Percentiles rank a stretch among this genome's conserved stretches.
These are phyloP conservation scores for Nothura maculosa DNA, from an alignment of 2,797 vertebrate genomes.

Conservation along the genomic window DNA sequence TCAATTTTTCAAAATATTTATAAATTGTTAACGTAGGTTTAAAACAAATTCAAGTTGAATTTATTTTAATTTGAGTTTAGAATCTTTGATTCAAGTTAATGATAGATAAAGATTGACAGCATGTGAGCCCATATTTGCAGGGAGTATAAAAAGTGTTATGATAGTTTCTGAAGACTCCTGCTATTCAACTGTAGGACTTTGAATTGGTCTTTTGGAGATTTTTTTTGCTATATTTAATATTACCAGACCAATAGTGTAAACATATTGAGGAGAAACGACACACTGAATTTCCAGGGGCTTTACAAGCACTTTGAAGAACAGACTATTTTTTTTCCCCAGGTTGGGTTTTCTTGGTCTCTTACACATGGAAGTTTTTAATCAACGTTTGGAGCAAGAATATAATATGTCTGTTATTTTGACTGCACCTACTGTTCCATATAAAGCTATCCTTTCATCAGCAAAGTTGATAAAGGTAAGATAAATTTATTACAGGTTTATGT, in stretches of 20 bases:
- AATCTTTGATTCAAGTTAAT: background rate
- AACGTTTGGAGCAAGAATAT: constrained; percentile 96
- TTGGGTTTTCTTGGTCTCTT: constrained; percentile 96
- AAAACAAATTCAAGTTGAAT: background rate
- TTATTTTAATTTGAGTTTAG: background rate
- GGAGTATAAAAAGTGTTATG: background rate
- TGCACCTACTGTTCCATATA: constrained; percentile 95
- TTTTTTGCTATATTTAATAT: background rate
- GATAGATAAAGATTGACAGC: background rate
- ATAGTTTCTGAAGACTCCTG: background rate
- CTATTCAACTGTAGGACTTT: background rate
- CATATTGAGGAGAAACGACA: background rate
- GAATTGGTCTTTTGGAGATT: background rate
- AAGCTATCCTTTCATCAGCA: constrained; percentile 90
- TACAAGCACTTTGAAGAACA: background rate
- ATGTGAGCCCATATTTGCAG: background rate
- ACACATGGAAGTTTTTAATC: constrained; percentile 99
- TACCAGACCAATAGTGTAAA: background rate
- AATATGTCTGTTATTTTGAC: constrained; percentile 95
- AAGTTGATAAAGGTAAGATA: constrained; percentile 93
- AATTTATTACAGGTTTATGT: background rate
- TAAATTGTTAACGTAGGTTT: background rate
- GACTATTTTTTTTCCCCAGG: constrained; percentile 75
- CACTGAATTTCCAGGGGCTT: background rate
- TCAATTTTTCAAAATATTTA: background rate